Percentiles rank a stretch among this genome's conserved stretches.
phyloP scores from a whole-genome alignment of 1,140 invertebrate species.

The Procambarus virginalis region DNA sequence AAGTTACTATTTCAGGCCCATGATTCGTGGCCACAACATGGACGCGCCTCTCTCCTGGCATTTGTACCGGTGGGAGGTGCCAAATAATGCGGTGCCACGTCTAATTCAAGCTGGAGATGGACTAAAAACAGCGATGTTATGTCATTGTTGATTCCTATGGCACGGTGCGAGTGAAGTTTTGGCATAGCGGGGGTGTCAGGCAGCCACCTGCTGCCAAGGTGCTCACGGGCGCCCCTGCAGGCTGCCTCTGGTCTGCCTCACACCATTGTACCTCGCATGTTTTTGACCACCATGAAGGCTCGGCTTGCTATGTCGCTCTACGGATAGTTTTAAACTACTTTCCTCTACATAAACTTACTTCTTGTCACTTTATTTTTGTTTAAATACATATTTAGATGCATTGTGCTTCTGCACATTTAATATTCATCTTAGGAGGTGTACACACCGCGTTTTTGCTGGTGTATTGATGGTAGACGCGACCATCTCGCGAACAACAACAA shows the following conservation, averaged over 20 bases:
- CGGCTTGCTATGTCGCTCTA: background rate
- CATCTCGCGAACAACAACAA: too few species aligned
- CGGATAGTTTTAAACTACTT: too few species aligned
- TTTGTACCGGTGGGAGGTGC: background rate
- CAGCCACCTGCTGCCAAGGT: background rate
- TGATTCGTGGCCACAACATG: background rate
- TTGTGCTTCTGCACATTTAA: too few species aligned
- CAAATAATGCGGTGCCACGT: background rate
- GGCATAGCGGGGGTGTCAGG: background rate
- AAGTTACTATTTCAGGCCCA: slow-evolving; percentile 24
- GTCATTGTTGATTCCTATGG: background rate
- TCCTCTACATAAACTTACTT: too few species aligned
- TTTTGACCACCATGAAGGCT: background rate
- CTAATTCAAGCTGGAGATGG: background rate
- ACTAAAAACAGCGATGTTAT: background rate
- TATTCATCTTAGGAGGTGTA: too few species aligned
- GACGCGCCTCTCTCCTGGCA: background rate
- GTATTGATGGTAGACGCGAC: too few species aligned
- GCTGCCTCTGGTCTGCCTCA: background rate
- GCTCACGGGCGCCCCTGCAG: background rate
- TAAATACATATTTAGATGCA: too few species aligned
- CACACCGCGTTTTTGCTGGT: too few species aligned
- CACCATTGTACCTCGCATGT: background rate
- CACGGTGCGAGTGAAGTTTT: background rate
- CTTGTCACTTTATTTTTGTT: too few species aligned